Evolutionary conservation across 1,140 invertebrate genomes (phyloP).

Genomic region (Phymorhynchus buccinoides): DNA sequence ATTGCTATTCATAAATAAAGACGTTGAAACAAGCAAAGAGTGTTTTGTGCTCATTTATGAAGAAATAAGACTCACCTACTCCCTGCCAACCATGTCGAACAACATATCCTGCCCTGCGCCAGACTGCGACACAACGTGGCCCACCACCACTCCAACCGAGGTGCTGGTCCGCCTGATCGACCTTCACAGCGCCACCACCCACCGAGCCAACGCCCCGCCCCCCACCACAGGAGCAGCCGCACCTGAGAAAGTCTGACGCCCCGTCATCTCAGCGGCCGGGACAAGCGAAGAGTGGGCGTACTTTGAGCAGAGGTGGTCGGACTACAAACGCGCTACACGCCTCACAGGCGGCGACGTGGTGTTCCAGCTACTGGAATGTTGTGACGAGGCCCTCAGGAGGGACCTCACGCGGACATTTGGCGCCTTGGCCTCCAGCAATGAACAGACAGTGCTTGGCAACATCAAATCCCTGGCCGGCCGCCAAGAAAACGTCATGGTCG

Average conservation of each 20-base stretch:
- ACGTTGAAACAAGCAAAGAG: too few species aligned
- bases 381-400: slow-evolving; percentile 46
- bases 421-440: slow-evolving; percentile 42
- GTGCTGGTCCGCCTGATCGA: background rate
- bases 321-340: slow-evolving; percentile 36
- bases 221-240: background rate
- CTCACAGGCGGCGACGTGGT: slow-evolving; percentile 37
- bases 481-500: slow-evolving; percentile 56
- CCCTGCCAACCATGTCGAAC: too few species aligned
- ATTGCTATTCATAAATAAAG: too few species aligned
- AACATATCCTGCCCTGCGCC: background rate
- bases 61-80: too few species aligned
- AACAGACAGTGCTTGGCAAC: too few species aligned
- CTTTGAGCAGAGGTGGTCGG: background rate
- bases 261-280: background rate
- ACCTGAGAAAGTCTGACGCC: background rate
- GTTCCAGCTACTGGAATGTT: slow-evolving; percentile 52
- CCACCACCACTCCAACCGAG: background rate
- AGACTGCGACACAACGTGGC: background rate
- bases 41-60: too few species aligned
- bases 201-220: background rate
- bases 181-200: background rate
- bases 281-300: background rate
- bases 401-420: slow-evolving; percentile 48
- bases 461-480: slow-evolving; percentile 40